These are phyloP conservation scores for Neoseiulus cucumeris DNA, from an alignment of 1,140 invertebrate genomes.

Conservation along the genomic window DNA sequence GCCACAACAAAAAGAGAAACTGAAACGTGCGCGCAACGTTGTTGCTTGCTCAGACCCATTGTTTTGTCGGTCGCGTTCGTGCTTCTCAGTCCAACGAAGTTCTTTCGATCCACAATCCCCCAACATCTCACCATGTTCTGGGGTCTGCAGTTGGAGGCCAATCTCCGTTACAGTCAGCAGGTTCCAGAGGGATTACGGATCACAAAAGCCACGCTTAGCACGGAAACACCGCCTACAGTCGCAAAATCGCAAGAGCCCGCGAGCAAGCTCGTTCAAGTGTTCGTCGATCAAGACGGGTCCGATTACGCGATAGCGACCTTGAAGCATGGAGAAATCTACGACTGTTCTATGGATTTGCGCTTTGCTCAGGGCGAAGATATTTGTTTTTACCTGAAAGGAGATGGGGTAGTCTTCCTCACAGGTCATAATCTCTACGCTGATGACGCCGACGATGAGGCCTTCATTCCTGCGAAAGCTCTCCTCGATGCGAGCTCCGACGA, in stretches of 20 bases:
- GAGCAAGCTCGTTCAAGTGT: not conserved
- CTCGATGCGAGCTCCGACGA: not conserved
- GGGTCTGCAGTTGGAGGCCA: not conserved
- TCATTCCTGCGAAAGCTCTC: not conserved
- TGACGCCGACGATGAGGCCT: not conserved
- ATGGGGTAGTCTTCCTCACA: not conserved
- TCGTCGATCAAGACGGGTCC: not conserved
- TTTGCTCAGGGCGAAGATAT: not conserved
- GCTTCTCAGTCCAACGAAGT: no score
- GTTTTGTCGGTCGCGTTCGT: no score
- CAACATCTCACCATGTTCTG: not conserved
- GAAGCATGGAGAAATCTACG: not conserved
- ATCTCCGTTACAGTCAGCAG: conserved; percentile 5
- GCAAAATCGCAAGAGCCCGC: not conserved
- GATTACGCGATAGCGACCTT: not conserved
- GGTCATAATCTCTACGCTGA: not conserved
- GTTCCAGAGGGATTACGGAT: not conserved
- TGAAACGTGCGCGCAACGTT: no score
- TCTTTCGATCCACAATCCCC: not conserved
- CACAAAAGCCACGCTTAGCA: not conserved
- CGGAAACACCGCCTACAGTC: not conserved
- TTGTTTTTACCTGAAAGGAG: not conserved
- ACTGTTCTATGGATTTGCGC: not conserved
- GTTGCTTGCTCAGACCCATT: no score
- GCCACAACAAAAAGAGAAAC: no score